Evolutionary conservation across 2,797 vertebrate species (phyloP).

Genomic region (Amblyraja radiata): DNA sequence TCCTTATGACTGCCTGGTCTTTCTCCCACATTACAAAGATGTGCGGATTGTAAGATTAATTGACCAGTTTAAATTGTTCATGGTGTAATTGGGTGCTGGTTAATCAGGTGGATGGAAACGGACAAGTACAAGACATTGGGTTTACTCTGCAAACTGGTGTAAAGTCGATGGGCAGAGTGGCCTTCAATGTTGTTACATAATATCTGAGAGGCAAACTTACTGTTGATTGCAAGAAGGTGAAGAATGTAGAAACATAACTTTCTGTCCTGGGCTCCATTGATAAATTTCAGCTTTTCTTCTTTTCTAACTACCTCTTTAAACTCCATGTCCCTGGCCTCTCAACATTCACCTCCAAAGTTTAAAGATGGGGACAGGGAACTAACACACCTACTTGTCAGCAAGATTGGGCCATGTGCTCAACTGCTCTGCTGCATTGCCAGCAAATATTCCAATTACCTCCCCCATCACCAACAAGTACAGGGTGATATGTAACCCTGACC

Average conservation of each 20-base stretch:
- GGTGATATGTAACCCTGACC: neutral
- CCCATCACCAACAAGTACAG: neutral
- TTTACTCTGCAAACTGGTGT: too few species aligned
- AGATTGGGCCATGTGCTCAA: neutral
- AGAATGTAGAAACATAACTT: too few species aligned
- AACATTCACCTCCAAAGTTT: neutral
- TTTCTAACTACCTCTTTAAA: neutral
- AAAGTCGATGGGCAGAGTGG: too few species aligned
- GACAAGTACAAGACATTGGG: too few species aligned
- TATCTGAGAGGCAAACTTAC: neutral
- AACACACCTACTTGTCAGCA: neutral
- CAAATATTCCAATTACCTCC: neutral
- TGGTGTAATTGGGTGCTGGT: too few species aligned
- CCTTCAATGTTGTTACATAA: too few species aligned
- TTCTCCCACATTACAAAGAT: too few species aligned
- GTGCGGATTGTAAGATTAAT: too few species aligned
- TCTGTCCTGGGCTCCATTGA: too few species aligned
- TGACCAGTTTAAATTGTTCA: too few species aligned
- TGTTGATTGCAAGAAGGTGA: neutral
- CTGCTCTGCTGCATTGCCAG: neutral
- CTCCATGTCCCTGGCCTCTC: neutral
- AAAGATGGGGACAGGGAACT: neutral
- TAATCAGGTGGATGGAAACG: too few species aligned
- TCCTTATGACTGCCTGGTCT: too few species aligned
- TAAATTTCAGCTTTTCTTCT: neutral